Conservation (phyloP, 1,140 invertebrate genomes). For the Kradibia gibbosae region DNA sequence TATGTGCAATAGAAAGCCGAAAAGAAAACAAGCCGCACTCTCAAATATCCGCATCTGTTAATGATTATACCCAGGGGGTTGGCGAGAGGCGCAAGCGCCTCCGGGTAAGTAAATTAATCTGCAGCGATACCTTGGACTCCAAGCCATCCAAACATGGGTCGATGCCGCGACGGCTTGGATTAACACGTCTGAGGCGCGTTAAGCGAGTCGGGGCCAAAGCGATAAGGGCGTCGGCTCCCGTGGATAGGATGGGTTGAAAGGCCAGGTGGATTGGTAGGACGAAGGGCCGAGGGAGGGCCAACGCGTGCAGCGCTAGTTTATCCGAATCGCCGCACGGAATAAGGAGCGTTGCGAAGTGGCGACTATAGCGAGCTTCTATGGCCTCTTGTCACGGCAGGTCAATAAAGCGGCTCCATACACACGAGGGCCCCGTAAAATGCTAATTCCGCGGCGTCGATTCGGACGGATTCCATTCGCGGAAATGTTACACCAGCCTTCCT, state of each 20-base stretch:
- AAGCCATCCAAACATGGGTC: slow-evolving; percentile 47
- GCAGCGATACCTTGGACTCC: not conserved
- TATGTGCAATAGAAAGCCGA: too few species aligned
- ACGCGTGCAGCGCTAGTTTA: slow-evolving; percentile 56
- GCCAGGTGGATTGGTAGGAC: not conserved
- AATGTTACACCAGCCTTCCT: too few species aligned
- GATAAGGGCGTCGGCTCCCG: slow-evolving; percentile 57
- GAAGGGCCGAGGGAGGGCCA: not conserved
- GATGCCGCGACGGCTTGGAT: slow-evolving; percentile 54
- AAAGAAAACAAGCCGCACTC: too few species aligned
- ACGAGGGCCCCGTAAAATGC: slow-evolving; percentile 65
- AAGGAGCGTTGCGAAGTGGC: slow-evolving; percentile 59
- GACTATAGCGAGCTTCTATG: slow-evolving; percentile 54
- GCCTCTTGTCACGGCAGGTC: slow-evolving; percentile 70
- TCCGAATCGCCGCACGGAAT: slow-evolving; percentile 55
- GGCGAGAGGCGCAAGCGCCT: not conserved
- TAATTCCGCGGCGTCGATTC: slow-evolving; percentile 57
- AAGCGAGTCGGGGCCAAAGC: slow-evolving; percentile 43
- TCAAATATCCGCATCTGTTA: too few species aligned
- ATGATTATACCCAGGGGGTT: not conserved
- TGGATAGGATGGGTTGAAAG: not conserved
- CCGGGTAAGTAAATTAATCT: not conserved
- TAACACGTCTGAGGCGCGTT: slow-evolving; percentile 60
- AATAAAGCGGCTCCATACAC: slow-evolving; percentile 70
- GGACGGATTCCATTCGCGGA: slow-evolving; percentile 2